phyloP scores from a whole-genome alignment of 2,888 invertebrate genomes.

The Cheiracanthium punctorium region DNA sequence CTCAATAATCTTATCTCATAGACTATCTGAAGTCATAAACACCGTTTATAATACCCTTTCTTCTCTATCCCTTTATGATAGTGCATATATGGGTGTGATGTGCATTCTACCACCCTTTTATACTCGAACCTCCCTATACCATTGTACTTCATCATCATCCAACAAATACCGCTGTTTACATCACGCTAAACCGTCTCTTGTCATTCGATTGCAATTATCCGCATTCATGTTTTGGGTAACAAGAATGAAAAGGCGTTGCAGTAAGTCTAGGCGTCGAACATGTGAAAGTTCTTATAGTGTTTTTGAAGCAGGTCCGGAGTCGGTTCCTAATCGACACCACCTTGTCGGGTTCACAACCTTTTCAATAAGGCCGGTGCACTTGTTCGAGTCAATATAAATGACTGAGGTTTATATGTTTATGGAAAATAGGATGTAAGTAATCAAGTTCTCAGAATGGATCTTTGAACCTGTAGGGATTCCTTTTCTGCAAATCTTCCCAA shows the following conservation, averaged over 20 bases:
- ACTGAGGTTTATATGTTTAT: too few relatives aligned
- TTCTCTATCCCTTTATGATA: too few relatives aligned
- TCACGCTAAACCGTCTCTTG: background rate
- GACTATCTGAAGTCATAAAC: too few relatives aligned
- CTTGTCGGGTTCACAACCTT: too few relatives aligned
- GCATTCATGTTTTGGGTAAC: background rate
- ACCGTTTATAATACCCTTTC: too few relatives aligned
- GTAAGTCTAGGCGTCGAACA: background rate
- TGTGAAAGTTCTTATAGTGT: background rate
- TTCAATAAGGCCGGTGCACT: too few relatives aligned
- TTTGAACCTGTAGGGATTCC: too few relatives aligned
- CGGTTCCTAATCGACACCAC: background rate
- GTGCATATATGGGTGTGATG: background rate
- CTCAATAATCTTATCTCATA: too few relatives aligned
- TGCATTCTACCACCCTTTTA: background rate
- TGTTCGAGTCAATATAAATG: too few relatives aligned
- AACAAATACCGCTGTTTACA: background rate
- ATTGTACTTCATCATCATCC: background rate
- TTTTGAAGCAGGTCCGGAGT: background rate
- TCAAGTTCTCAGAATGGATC: too few relatives aligned
- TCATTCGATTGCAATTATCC: background rate
- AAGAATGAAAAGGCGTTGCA: background rate
- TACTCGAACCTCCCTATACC: background rate
- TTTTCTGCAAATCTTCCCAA: too few relatives aligned
- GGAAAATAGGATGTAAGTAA: too few relatives aligned